Evolutionary conservation across 2,797 vertebrate genomes (phyloP), one percentile per base, ranked within the genome.

Genomic region (Gouania willdenowi): DNA sequence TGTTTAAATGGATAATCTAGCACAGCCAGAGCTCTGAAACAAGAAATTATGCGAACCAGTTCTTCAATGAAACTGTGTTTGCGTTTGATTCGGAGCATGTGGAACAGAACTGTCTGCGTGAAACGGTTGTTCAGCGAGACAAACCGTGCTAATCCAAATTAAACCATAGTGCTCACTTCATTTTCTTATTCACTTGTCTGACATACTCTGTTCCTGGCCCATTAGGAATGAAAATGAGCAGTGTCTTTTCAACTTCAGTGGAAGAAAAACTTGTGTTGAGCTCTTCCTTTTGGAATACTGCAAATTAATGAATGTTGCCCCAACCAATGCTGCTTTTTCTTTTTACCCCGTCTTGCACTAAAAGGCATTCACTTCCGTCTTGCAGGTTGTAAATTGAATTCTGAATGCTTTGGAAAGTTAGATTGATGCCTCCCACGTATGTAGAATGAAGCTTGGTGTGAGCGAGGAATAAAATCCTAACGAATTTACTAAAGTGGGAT

Each of bases 1-100:
- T 72, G 69, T 69, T 64, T 58, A 78, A 76, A 69, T 54, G 56
- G 49, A 74, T 72, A 40, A 75, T 77, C 79, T 62, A 56, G 58
- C 64, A 64, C 50, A 71, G 50, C 50, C 51, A 60, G 27, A 51
- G 26, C 39, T 13, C 60, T 67, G 47, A 69, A 58, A 68, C 41
- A 38, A 66, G 38, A 68, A 69, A 73, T 77, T 30, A 68, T 63
- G 74, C 48, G 29, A 39, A 52, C 13, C 22, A 41, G 40, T 62
- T 56, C 59, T 45, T 38, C 46, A 23, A 41, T 35, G 29, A 58
- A 61, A 65, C 42, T 54, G 45, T 46, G 55, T 71, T 58, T 61
- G 24, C 9, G 6, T 75, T 69, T 75, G 52, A 66, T 65, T 74
- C 37, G 47, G 29, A 57, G 26, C 32, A 29, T 31, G 48, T 67